Conservation (phyloP, 2,797 vertebrate species). For the Heterohyrax brucei region DNA sequence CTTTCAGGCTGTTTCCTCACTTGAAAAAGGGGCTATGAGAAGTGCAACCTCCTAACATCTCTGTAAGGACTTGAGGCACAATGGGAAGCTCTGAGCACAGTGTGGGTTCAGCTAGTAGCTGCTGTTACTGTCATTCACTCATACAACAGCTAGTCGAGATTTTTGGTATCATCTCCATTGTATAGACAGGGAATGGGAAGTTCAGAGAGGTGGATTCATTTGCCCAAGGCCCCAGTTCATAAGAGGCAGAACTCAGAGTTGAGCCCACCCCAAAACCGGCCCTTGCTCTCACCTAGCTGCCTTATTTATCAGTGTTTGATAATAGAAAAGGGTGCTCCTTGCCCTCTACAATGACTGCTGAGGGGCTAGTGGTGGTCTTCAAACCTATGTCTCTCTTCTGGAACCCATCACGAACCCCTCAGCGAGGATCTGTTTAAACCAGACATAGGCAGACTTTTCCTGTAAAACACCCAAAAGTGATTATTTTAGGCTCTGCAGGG, state of each 20-base stretch:
- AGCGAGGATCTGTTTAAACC: background rate
- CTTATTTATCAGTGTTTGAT: background rate
- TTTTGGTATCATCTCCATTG: background rate
- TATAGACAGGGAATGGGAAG: no score
- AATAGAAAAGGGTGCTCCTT: background rate
- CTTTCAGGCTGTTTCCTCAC: background rate
- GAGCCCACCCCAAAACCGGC: background rate
- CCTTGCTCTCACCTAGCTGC: background rate
- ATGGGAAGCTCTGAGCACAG: background rate
- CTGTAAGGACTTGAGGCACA: background rate
- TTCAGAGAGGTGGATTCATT: background rate
- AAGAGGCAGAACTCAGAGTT: background rate
- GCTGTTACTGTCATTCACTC: background rate
- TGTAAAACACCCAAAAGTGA: background rate
- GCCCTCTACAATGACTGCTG: background rate
- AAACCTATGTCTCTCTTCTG: background rate
- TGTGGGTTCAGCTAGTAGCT: background rate
- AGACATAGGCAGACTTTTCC: background rate
- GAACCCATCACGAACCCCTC: background rate
- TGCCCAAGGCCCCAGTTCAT: background rate
- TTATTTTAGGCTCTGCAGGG: background rate
- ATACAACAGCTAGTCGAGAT: background rate
- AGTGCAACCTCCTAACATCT: background rate
- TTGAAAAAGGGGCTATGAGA: background rate
- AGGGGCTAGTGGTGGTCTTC: fast-evolving